Percentiles rank a stretch among this genome's conserved stretches.
These are phyloP conservation scores for Progne subis DNA, from an alignment of 2,113 vertebrate species.

Conservation along the genomic window DNA sequence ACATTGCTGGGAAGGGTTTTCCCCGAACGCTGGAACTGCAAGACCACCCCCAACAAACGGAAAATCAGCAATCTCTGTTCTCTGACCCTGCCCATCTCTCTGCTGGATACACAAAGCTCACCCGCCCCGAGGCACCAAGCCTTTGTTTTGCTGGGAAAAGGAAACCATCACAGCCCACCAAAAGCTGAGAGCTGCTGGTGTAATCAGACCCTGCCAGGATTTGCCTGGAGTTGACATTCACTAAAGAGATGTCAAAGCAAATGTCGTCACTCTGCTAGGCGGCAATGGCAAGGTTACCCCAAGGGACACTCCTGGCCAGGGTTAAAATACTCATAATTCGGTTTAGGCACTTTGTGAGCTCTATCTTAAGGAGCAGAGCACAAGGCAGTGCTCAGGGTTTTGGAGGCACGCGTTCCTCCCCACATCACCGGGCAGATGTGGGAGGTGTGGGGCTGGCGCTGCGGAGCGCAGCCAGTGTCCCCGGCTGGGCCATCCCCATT, in stretches of 20 bases:
- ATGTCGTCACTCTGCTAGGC: background rate
- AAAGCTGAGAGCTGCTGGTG: background rate
- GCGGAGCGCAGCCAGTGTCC: background rate
- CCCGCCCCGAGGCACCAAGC: background rate
- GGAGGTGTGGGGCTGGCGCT: background rate
- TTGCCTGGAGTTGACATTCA: background rate
- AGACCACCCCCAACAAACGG: background rate
- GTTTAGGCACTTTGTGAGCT: background rate
- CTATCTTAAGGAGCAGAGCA: background rate
- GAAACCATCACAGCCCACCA: background rate
- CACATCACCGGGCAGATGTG: background rate
- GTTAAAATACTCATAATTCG: background rate
- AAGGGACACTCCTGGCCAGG: background rate
- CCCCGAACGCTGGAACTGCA: background rate
- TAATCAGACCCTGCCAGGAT: background rate
- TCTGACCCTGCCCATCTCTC: background rate
- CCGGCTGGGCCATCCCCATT: constrained; percentile 64
- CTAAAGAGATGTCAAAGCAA: background rate
- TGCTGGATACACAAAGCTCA: background rate
- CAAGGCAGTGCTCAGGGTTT: background rate
- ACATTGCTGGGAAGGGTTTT: background rate
- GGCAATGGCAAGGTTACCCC: background rate
- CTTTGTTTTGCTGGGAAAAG: background rate
- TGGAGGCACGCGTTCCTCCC: background rate
- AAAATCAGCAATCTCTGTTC: background rate